Conservation (phyloP, 2,113 vertebrate species). For the Apodemus sylvaticus region DNA sequence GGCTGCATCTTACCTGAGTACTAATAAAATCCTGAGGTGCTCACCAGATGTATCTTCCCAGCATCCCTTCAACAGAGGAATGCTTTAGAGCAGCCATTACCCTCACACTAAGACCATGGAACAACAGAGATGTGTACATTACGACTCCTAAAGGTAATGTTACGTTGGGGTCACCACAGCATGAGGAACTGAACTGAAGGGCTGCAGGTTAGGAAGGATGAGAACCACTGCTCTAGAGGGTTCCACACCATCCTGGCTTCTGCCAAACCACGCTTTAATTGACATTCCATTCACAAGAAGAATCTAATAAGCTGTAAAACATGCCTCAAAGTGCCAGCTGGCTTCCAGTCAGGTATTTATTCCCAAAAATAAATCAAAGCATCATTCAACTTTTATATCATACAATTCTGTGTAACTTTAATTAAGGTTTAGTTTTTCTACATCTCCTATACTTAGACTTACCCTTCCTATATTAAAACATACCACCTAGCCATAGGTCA, state of each 20-base stretch:
- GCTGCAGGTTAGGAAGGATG: background rate
- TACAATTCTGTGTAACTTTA: background rate
- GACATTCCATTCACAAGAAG: background rate
- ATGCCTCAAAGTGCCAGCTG: background rate
- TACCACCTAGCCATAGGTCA: background rate
- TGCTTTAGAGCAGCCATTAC: background rate
- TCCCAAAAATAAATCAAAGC: background rate
- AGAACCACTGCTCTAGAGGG: background rate
- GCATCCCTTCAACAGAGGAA: background rate
- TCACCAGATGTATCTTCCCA: background rate
- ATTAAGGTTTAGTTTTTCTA: background rate
- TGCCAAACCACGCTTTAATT: background rate
- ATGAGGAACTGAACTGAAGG: too few species aligned
- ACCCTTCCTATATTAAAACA: slow-evolving; percentile 30
- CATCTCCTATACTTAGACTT: background rate
- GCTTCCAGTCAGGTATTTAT: background rate
- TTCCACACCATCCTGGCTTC: background rate
- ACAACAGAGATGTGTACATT: background rate
- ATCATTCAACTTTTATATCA: background rate
- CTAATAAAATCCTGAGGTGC: background rate
- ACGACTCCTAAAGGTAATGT: background rate
- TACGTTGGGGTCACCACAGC: background rate
- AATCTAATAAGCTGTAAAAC: background rate
- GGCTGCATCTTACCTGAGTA: background rate
- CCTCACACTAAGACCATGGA: background rate